Percentiles rank a stretch among this genome's conserved stretches.
Conservation (phyloP, 2,113 vertebrate species). For the Antidorcas marsupialis region DNA sequence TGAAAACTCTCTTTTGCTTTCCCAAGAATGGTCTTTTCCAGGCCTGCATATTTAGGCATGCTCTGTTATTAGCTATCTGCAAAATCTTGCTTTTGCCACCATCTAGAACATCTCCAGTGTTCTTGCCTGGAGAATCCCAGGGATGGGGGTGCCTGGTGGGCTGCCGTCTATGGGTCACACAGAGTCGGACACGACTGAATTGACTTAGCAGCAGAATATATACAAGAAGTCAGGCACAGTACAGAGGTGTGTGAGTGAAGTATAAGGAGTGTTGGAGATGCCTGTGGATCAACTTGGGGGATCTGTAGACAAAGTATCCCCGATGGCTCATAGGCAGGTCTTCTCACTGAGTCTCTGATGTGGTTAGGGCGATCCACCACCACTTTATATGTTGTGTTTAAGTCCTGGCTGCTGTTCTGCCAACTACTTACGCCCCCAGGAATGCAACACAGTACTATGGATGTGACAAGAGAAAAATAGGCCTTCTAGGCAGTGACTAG, state of each 20-base stretch:
- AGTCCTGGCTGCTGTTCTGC: neutral
- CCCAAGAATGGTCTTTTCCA: neutral
- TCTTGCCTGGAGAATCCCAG: too few relatives aligned
- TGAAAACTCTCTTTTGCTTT: neutral
- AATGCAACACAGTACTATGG: too few relatives aligned
- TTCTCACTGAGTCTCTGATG: neutral
- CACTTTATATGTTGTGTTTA: neutral
- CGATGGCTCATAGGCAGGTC: neutral
- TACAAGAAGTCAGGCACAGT: too few relatives aligned
- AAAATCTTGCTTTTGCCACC: neutral
- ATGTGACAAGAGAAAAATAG: neutral
- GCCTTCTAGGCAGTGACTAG: neutral
- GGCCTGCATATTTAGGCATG: neutral
- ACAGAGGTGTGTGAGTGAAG: neutral
- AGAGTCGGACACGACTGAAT: rapidly evolving
- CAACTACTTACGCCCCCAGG: neutral
- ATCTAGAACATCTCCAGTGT: neutral
- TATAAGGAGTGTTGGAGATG: neutral
- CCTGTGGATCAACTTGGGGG: neutral
- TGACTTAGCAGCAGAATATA: too few relatives aligned
- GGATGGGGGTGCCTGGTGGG: too few relatives aligned
- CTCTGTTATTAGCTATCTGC: neutral
- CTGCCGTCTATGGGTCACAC: too few relatives aligned
- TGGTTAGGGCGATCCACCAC: neutral
- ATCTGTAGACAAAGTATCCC: neutral